Conservation (phyloP, 2,797 vertebrate species). For the Galaxias olidus region DNA sequence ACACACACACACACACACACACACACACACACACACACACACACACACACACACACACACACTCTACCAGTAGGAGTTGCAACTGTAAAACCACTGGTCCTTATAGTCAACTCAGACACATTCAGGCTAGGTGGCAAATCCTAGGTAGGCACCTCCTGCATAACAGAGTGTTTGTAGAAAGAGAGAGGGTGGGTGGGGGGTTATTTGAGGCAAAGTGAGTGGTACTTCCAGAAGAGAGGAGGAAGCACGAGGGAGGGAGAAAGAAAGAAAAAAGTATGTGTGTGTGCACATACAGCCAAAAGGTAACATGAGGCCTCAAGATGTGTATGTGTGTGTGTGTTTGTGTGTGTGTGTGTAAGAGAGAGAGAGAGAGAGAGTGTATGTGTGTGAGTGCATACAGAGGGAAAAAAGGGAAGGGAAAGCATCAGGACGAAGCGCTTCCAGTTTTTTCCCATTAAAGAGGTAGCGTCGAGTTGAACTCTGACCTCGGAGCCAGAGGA, state of each 20-base stretch:
- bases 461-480: no score
- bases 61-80: conserved; percentile 3
- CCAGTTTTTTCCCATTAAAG: no score
- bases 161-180: neutral
- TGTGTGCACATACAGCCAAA: neutral
- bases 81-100: conserved; percentile 10
- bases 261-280: neutral
- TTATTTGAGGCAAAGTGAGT: neutral
- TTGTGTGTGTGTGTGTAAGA: conserved; percentile 24
- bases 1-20: neutral
- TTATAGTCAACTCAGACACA: neutral
- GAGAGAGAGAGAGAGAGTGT: neutral
- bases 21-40: conserved; percentile 1
- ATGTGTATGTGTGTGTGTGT: conserved; percentile 29
- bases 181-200: neutral
- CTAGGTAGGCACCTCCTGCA: neutral
- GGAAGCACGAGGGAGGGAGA: neutral
- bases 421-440: no score
- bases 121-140: no score
- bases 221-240: neutral
- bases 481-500: no score
- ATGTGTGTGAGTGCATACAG: neutral
- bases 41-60: neutral
- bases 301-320: no score
- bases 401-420: neutral